Conservation (phyloP, 2,797 vertebrate species). For the Salarias fasciatus region DNA sequence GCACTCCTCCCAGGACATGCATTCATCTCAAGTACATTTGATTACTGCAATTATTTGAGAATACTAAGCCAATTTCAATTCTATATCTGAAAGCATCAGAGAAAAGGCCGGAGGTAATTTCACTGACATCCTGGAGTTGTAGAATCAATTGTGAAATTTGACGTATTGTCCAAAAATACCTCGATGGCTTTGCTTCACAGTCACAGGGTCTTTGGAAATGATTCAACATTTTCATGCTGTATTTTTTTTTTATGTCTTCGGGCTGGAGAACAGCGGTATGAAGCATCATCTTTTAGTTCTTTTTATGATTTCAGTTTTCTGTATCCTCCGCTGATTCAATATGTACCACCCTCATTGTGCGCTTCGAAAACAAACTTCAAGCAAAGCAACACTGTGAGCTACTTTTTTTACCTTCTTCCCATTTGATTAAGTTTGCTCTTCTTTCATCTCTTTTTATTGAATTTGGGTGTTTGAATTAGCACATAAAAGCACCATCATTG, state of each 20-base stretch:
- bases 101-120: neutral
- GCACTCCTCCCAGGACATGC: neutral
- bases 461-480: neutral
- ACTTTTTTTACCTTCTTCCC: too few relatives aligned
- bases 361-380: too few relatives aligned
- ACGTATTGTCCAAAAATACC: slow-evolving; percentile 1
- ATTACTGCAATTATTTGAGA: neutral
- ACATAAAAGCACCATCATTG: neutral
- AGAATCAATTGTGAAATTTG: slow-evolving; percentile 8
- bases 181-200: neutral
- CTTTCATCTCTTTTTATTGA: neutral
- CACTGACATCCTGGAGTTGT: neutral
- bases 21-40: neutral
- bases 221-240: too few relatives aligned
- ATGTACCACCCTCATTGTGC: too few relatives aligned
- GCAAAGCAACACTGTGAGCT: too few relatives aligned
- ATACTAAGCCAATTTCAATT: neutral
- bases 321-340: neutral
- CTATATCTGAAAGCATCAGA: neutral
- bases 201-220: too few relatives aligned
- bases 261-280: too few relatives aligned
- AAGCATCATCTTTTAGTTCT: too few relatives aligned
- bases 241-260: neutral
- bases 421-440: too few relatives aligned
- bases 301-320: neutral